Evolutionary conservation across 2,113 vertebrate species (phyloP), one percentile per base, ranked within the genome.

Genomic region (Misgurnus anguillicaudatus): DNA sequence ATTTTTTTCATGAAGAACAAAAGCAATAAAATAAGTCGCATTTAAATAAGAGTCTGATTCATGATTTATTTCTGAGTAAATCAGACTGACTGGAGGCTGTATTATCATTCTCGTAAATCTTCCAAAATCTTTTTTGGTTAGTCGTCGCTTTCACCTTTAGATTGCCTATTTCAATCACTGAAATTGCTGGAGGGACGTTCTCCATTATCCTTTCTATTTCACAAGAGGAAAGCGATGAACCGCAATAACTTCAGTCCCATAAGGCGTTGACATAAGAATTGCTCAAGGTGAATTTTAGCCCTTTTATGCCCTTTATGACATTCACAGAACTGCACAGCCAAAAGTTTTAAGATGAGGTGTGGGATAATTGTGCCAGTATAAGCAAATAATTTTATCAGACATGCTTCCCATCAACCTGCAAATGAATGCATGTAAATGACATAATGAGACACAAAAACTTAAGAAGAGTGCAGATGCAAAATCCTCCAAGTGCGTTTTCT

Each of bases 231-330:
- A 67, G 57, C 73, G 38, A 74, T 80, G 39, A 41, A 64, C 9
- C 48, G 60, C 70, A 80, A 83, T 83, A 71, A 80, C 51, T 42
- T 64, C 41, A 76, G 58, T 83, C 66, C 60, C 82, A 83, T 75
- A 71, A 58, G 61, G 24, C 77, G 58, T n/a, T 58, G 70, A 72
- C 36, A 79, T 41, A 31, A 38, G 58, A 42, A 72, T 71, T 72
- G 61, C 38, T 70, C 45, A 14, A 58, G 38, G n/a, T 42, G 38
- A 72, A n/a, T 41, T 58, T 41, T 17, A 41, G 17, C n/a, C 10
- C 39, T 39, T n/a, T n/a, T 10, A 14, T 6, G 39, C 13, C 57
- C 13, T 58, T 0, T 21, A 41, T 58, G 53, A 42, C 53, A 58
- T 73, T 73, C 70, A 73, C 7, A 24, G 17, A 45, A 42, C 55